Evolutionary conservation across 2,797 vertebrate species (phyloP), one percentile per base, ranked within the genome.

Genomic region (Momotus momota): DNA sequence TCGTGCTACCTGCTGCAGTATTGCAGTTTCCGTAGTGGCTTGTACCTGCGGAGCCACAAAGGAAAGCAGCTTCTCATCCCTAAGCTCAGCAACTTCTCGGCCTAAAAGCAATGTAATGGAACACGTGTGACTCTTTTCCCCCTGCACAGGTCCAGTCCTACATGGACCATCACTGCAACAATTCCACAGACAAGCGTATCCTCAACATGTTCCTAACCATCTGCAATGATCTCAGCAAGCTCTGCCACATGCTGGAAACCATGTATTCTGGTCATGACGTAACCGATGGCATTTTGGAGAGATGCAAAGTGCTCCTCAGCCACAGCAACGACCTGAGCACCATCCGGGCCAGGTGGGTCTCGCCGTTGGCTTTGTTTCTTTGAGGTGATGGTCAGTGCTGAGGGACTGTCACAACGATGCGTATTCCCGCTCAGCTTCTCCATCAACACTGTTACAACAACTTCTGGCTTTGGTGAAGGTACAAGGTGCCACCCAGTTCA

Each of bases 131-230:
- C 69, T 2, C 43, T 14, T 66, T 40, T 35, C 17, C 46, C 81
- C 27, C 1, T 1, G 13, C 35, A 15, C 95, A 99, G 98, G 98
- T 99, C 10, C 98, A 98, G 84, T 94, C 51, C 82, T 98, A 98
- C 97, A 92, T 84, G 94, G 98, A 98, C 31, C 97, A 98, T 12
- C 74, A 98, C 91, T 99, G 98, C 48, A 93, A 94, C 95, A 98
- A 97, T 21, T 27, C 96, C 81, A 99, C 98, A 0, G 98, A 99
- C 97, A 95, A 84, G 61, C 96, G 97, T 9, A 75, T 98, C 33
- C 97, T 98, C 69, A 85, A 35, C 57, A 95, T 98, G 95, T 99
- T 99, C 90, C 88, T 99, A 62, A 98, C 95, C 85, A 96, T 98
- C 90, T 98, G 98, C 21, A 49, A 86, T 0, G 98, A 98, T 1